A percentile compares a stretch with the other conserved stretches of the same genome.
Conservation (phyloP, 2,888 invertebrate genomes). For the Athrips mouffetella region DNA sequence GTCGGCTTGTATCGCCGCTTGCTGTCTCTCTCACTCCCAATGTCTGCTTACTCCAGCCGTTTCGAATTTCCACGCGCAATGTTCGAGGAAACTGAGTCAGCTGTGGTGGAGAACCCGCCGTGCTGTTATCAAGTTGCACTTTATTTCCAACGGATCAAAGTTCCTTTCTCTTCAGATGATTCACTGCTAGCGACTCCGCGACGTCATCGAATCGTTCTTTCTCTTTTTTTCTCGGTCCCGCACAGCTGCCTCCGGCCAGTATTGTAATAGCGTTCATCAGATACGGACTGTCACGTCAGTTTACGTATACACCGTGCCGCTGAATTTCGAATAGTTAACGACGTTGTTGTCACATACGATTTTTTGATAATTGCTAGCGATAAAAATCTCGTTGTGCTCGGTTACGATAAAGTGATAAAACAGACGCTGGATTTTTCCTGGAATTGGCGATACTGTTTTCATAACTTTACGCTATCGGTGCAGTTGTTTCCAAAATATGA, state of each 20-base stretch:
- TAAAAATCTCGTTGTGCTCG: slow-evolving; percentile 30
- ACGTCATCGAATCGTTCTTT: slow-evolving; percentile 64
- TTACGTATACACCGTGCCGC: slow-evolving; percentile 40
- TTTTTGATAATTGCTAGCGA: slow-evolving; percentile 33
- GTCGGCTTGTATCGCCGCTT: slow-evolving; percentile 51
- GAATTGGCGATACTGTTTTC: slow-evolving; percentile 30
- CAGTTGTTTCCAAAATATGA: slow-evolving; percentile 68
- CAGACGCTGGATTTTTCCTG: slow-evolving; percentile 20
- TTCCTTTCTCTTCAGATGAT: slow-evolving; percentile 32
- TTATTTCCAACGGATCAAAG: slow-evolving; percentile 37
- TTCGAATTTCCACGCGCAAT: slow-evolving; percentile 67
- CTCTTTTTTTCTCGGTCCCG: slow-evolving; percentile 64
- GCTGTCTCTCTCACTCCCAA: slow-evolving; percentile 61
- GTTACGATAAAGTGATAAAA: slow-evolving; percentile 26
- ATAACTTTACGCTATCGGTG: slow-evolving; percentile 34
- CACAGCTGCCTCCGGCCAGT: slow-evolving; percentile 69
- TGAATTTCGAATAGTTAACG: slow-evolving; percentile 52
- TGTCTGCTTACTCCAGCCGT: slow-evolving; percentile 51
- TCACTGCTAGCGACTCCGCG: slow-evolving; percentile 29
- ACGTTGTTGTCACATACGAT: slow-evolving; percentile 44
- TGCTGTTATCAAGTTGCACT: slow-evolving; percentile 37
- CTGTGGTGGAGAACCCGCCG: slow-evolving; percentile 37
- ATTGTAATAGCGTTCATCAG: slow-evolving; percentile 60
- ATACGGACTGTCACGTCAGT: slow-evolving; percentile 52
- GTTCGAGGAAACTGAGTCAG: slow-evolving; percentile 69